Evolutionary conservation across 2,113 vertebrate genomes (phyloP).

Genomic region (Pterophyllum scalare): DNA sequence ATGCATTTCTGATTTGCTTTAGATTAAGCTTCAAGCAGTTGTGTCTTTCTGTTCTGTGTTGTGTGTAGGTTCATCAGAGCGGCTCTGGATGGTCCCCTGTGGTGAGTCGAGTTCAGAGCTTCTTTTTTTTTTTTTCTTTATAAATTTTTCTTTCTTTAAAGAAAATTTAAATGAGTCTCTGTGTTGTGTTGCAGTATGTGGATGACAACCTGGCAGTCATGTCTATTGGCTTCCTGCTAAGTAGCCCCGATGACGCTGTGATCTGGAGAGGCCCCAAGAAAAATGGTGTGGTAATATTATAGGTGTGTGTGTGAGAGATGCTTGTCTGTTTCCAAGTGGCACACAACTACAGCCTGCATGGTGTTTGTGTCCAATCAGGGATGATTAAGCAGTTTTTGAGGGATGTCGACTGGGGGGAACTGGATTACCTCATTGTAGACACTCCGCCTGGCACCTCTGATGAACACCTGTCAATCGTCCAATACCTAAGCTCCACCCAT

Average conservation of each 20-base stretch:
- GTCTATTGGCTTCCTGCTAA: slow-evolving; percentile 96
- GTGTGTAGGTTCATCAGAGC: slow-evolving; percentile 93
- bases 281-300: slow-evolving; percentile 82
- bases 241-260: slow-evolving; percentile 94
- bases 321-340: not conserved
- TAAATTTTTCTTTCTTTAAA: not conserved
- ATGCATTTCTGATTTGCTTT: not conserved
- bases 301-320: not conserved
- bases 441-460: slow-evolving; percentile 95
- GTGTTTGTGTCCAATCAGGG: slow-evolving; percentile 73
- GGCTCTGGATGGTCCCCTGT: slow-evolving; percentile 99
- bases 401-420: slow-evolving; percentile 95
- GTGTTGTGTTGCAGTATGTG: slow-evolving; percentile 85
- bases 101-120: slow-evolving; percentile 84
- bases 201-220: slow-evolving; percentile 96
- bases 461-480: slow-evolving; percentile 92
- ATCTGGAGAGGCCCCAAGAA: slow-evolving; percentile 99
- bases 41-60: not conserved
- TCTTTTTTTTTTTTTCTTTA: not conserved
- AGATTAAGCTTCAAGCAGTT: not conserved
- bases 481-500: slow-evolving; percentile 86
- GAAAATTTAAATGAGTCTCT: not conserved
- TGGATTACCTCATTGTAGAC: slow-evolving; percentile 94
- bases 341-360: not conserved
- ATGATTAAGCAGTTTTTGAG: slow-evolving; percentile 98